phyloP scores from a whole-genome alignment of 2,797 vertebrate species.

The Gymnoscopelus microlampas region DNA sequence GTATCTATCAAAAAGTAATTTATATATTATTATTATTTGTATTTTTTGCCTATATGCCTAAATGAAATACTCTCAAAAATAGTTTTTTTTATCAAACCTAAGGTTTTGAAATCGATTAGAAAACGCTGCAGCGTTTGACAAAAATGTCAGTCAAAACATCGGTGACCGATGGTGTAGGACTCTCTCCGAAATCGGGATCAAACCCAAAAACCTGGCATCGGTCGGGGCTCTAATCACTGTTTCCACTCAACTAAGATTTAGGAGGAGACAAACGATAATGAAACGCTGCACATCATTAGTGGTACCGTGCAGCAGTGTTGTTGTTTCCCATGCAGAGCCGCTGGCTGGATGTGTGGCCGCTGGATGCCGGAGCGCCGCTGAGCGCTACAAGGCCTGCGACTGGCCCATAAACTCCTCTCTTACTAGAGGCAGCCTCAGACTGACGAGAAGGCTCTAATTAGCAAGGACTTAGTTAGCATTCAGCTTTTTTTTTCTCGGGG shows the following conservation, averaged over 20 bases:
- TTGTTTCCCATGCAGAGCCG: conserved; percentile 20
- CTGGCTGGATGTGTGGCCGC: conserved; percentile 24
- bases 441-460: conserved; percentile 73
- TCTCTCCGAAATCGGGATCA: too few species aligned
- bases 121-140: too few species aligned
- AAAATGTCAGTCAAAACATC: too few species aligned
- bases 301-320: conserved; percentile 27
- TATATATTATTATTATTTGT: too few species aligned
- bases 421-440: conserved; percentile 54
- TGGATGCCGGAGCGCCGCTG: conserved; percentile 20
- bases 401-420: conserved; percentile 60
- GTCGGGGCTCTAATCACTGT: background rate
- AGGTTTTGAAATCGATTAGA: too few species aligned
- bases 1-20: too few species aligned
- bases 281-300: conserved; percentile 37
- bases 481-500: conserved; percentile 23
- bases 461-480: conserved; percentile 54
- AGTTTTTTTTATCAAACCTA: too few species aligned
- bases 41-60: background rate
- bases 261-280: conserved; percentile 26
- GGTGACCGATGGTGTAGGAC: conserved; percentile 10
- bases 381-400: conserved; percentile 28
- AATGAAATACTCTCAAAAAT: too few species aligned
- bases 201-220: too few species aligned
- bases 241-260: conserved; percentile 15